Evolutionary conservation across 1,140 invertebrate genomes (phyloP).

Genomic region (Macrobrachium rosenbergii): DNA sequence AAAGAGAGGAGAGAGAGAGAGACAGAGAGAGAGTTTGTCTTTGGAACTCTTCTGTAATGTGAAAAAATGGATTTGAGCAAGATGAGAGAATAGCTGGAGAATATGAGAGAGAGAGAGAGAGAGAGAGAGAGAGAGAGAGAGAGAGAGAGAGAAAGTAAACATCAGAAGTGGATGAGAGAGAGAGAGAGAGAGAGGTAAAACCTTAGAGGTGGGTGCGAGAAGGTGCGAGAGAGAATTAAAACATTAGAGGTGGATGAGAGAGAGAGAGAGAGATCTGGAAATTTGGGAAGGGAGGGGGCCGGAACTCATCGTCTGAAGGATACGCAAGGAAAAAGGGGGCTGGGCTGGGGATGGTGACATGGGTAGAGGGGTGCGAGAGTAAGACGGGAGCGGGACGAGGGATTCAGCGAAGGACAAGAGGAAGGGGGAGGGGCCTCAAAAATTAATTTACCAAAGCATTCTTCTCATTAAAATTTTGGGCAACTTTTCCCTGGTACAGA

Average conservation of each 20-base stretch:
- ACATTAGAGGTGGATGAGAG: neutral
- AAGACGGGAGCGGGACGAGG: neutral
- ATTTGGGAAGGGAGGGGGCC: no score
- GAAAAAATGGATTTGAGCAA: no score
- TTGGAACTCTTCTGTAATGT: no score
- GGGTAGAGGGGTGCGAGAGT: neutral
- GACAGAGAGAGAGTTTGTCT: no score
- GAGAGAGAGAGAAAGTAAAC: no score
- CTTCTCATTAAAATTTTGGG: slow-evolving; percentile 58
- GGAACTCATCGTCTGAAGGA: neutral
- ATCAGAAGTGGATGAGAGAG: neutral
- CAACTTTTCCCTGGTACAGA: slow-evolving; percentile 46
- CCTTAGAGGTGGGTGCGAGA: no score
- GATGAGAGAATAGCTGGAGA: no score
- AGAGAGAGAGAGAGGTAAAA: neutral
- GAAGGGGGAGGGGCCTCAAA: slow-evolving; percentile 38
- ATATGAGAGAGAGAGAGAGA: no score
- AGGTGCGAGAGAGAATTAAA: neutral
- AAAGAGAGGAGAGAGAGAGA: no score
- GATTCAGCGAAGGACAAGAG: neutral
- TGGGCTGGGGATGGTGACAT: neutral
- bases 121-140: no score
- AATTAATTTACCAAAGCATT: slow-evolving; percentile 61
- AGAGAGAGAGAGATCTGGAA: neutral
- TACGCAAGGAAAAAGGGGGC: neutral